phyloP scores from a whole-genome alignment of 2,797 vertebrate species.

The Mormyrus proboscirostris region DNA sequence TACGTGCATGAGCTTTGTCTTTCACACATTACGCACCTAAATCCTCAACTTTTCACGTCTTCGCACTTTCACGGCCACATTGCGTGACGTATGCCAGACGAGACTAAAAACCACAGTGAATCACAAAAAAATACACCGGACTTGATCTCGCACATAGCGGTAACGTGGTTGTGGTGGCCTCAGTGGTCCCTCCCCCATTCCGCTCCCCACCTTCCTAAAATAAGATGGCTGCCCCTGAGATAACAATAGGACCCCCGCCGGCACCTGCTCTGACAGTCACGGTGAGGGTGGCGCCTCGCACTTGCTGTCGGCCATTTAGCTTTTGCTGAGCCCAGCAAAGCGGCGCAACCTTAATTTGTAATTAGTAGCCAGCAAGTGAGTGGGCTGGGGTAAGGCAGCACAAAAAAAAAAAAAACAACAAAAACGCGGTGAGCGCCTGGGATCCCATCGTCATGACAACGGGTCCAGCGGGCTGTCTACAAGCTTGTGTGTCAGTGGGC shows the following conservation, averaged over 20 bases:
- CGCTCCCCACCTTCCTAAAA: not conserved
- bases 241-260: slow-evolving; percentile 20
- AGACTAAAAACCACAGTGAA: not conserved
- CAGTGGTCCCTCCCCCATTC: not conserved
- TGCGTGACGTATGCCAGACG: not conserved
- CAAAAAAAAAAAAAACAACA: slow-evolving; percentile 30
- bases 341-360: slow-evolving; percentile 59
- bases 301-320: not conserved
- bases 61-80: not conserved
- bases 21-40: not conserved
- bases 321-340: slow-evolving; percentile 50
- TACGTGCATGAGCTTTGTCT: not conserved
- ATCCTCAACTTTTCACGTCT: not conserved
- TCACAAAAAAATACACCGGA: not conserved
- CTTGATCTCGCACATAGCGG: not conserved
- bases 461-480: slow-evolving; percentile 67
- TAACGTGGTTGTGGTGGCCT: not conserved
- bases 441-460: slow-evolving; percentile 71
- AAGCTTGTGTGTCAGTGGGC: slow-evolving; percentile 63
- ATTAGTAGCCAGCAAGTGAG: slow-evolving; percentile 53
- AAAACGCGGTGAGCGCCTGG: slow-evolving; percentile 57
- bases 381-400: slow-evolving; percentile 35
- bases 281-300: not conserved
- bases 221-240: not conserved
- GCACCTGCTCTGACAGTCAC: not conserved